Conservation (phyloP, 2,888 invertebrate species). For the Drosophila nigritarsus region DNA sequence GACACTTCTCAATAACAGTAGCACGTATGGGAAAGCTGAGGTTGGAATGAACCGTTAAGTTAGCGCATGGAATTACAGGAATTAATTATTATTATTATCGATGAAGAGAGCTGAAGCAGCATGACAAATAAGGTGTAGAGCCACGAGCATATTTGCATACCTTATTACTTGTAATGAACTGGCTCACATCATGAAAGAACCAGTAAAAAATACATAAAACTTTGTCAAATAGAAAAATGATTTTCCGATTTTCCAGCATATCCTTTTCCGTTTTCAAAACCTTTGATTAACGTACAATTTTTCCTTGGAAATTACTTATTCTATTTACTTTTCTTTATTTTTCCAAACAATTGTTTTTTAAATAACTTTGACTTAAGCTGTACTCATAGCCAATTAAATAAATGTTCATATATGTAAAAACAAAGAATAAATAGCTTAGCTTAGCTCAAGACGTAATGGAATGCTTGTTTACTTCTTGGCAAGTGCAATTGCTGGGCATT, state of each 20-base stretch:
- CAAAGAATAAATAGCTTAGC: slow-evolving; percentile 6
- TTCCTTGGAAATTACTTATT: background rate
- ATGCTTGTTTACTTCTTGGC: slow-evolving; percentile 20
- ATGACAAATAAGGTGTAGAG: background rate
- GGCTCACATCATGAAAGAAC: background rate
- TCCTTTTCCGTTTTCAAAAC: background rate
- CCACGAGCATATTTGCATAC: background rate
- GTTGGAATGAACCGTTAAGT: slow-evolving; percentile 43
- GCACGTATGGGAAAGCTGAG: slow-evolving; percentile 30
- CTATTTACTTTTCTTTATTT: background rate
- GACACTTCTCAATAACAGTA: slow-evolving; percentile 42
- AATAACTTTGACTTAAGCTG: background rate
- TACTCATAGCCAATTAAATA: slow-evolving; percentile 11
- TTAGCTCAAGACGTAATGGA: slow-evolving; percentile 3
- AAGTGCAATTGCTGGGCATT: slow-evolving; percentile 61
- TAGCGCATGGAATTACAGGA: slow-evolving; percentile 8
- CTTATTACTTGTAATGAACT: background rate
- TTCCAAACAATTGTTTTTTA: background rate
- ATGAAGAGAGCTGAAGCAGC: background rate
- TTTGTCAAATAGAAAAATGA: fast-evolving
- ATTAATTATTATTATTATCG: slow-evolving; percentile 4
- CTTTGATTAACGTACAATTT: background rate
- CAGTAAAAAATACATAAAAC: background rate
- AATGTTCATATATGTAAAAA: background rate
- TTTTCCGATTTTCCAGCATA: background rate